phyloP scores from a whole-genome alignment of 1,140 invertebrate species.

The Eumeta japonica region DNA sequence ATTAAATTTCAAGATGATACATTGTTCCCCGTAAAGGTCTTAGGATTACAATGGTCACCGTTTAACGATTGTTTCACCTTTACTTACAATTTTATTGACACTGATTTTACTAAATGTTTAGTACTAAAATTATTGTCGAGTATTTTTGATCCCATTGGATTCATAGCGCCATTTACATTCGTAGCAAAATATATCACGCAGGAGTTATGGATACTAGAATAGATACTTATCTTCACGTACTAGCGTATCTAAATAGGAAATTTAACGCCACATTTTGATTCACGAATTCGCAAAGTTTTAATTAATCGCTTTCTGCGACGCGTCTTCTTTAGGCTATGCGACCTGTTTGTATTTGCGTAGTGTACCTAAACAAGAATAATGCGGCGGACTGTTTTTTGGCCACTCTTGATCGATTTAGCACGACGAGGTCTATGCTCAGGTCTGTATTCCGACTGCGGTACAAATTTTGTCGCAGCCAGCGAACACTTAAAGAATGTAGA shows the following conservation, averaged over 20 bases:
- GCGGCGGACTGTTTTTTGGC: conserved; percentile 19
- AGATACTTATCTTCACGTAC: no score
- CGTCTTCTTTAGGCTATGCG: no score
- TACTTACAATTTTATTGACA: background rate
- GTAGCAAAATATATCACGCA: conserved; percentile 11
- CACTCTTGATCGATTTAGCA: conserved; percentile 16
- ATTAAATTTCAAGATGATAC: conserved; percentile 3
- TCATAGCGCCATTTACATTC: conserved; percentile 1
- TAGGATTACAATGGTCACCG: conserved; percentile 4
- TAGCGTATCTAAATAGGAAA: no score
- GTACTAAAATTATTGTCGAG: conserved; percentile 4
- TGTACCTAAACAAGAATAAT: conserved; percentile 18
- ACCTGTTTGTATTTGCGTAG: conserved; percentile 17
- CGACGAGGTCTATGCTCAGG: conserved; percentile 16
- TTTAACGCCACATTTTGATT: no score
- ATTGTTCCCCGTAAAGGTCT: conserved; percentile 1
- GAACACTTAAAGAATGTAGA: no score
- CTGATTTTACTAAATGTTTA: background rate
- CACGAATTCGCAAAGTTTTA: no score
- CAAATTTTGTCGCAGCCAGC: conserved; percentile 25
- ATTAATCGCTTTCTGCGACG: no score
- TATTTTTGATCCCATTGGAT: conserved; percentile 10
- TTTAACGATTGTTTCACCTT: conserved; percentile 2
- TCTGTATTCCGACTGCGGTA: conserved; percentile 29
- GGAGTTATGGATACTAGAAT: conserved; percentile 10